phyloP scores from a whole-genome alignment of 2,888 invertebrate species.

The Andrena fulva region DNA sequence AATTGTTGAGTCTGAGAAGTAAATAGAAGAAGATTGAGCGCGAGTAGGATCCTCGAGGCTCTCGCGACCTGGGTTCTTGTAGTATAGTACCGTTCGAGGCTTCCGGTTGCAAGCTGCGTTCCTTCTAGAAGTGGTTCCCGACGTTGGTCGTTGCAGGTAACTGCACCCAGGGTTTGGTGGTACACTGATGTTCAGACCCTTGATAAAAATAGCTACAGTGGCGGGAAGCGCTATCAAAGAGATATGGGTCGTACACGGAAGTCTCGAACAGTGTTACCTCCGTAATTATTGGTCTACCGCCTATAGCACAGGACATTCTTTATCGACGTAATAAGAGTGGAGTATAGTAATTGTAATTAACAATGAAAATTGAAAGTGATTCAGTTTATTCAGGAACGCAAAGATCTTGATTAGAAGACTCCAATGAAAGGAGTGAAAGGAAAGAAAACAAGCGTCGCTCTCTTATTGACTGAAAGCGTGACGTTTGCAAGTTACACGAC shows the following conservation, averaged over 20 bases:
- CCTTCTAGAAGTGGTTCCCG: slow-evolving; percentile 3
- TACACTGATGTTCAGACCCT: background rate
- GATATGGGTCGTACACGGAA: background rate
- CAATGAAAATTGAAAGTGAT: too few relatives aligned
- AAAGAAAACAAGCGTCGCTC: background rate
- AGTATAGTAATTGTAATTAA: too few relatives aligned
- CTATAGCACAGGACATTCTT: too few relatives aligned
- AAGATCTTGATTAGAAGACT: background rate
- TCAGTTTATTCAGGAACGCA: background rate
- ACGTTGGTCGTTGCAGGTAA: background rate
- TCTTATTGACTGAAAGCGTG: background rate
- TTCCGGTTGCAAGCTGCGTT: slow-evolving; percentile 7
- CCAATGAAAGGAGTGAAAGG: background rate
- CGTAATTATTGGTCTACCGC: too few relatives aligned
- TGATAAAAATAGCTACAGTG: background rate
- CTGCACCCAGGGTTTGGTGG: background rate
- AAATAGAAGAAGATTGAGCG: background rate
- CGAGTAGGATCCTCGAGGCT: background rate
- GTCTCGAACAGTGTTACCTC: background rate
- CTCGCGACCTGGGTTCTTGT: slow-evolving; percentile 1
- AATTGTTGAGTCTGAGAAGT: background rate
- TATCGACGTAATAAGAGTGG: too few relatives aligned
- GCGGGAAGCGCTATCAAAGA: background rate
- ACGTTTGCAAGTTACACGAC: slow-evolving; percentile 3
- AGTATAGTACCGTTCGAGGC: slow-evolving; percentile 5